A percentile compares a stretch with the other conserved stretches of the same genome.
Evolutionary conservation across 2,888 invertebrate genomes (phyloP).

Genomic region (Phymatocera aterrima): DNA sequence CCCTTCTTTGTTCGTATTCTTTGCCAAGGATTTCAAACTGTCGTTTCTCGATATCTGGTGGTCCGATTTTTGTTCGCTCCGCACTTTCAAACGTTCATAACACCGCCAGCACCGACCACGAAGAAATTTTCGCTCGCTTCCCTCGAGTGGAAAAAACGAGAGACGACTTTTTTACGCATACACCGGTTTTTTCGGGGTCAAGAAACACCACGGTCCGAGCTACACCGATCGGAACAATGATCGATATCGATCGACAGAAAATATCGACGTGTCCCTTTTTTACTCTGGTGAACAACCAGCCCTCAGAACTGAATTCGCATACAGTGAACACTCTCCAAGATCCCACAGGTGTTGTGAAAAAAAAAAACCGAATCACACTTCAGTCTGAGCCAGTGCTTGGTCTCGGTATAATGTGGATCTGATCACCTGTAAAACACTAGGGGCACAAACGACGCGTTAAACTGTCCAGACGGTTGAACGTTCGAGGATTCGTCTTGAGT

Average conservation of each 20-base stretch:
- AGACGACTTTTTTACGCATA: not conserved
- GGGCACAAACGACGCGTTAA: constrained; percentile 35
- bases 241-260: too few species aligned
- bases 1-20: not conserved
- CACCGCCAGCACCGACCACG: not conserved
- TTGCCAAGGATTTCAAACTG: not conserved
- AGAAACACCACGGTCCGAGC: too few species aligned
- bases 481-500: not conserved
- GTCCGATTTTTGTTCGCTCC: not conserved
- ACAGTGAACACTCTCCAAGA: too few species aligned
- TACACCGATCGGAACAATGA: too few species aligned
- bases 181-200: not conserved
- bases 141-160: too few species aligned
- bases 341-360: too few species aligned
- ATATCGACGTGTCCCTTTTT: too few species aligned
- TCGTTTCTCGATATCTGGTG: not conserved
- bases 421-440: constrained; percentile 25
- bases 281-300: too few species aligned
- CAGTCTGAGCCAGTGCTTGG: too few species aligned
- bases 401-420: not conserved
- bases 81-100: not conserved
- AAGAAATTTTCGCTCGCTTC: not conserved
- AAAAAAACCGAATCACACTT: too few species aligned
- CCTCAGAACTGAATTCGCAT: too few species aligned
- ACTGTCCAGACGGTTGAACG: constrained; percentile 16